phyloP scores from a whole-genome alignment of 2,797 vertebrate genomes.

The Crax fasciolata region DNA sequence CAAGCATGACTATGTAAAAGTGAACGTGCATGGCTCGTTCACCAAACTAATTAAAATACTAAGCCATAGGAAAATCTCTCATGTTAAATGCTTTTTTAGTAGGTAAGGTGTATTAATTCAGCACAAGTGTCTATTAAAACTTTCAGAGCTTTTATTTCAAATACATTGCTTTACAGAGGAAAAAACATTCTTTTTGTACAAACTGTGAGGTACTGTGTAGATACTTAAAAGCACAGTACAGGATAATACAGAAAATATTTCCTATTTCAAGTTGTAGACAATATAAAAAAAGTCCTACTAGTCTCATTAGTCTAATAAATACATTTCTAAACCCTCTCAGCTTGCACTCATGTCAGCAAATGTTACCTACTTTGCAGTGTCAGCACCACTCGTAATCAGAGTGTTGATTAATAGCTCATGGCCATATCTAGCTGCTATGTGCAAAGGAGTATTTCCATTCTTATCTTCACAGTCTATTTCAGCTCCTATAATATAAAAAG shows the following conservation, averaged over 20 bases:
- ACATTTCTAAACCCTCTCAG: conserved; percentile 5
- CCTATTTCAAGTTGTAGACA: background rate
- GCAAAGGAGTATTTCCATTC: conserved; percentile 98
- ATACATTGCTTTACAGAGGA: background rate
- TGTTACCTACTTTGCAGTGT: conserved; percentile 94
- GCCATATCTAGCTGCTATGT: conserved; percentile 97
- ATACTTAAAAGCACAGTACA: background rate
- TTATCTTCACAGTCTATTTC: conserved; percentile 98
- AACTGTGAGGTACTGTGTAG: background rate
- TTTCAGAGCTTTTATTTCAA: background rate
- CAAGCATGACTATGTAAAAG: conserved; percentile 50
- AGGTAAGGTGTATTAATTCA: background rate
- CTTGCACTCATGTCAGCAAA: background rate
- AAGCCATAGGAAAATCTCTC: background rate
- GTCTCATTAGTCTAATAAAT: background rate
- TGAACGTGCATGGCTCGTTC: background rate
- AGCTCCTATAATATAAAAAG: conserved; percentile 86
- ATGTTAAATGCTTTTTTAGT: background rate
- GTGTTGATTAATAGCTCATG: conserved; percentile 99
- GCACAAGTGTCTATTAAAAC: background rate
- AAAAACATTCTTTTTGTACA: background rate
- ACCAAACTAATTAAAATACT: conserved; percentile 2
- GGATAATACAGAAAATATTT: background rate
- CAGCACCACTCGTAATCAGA: conserved; percentile 95
- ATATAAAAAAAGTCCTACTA: background rate